A percentile compares a stretch with the other conserved stretches of the same genome.
Conservation (phyloP, 2,888 invertebrate genomes). For the Ceriagrion tenellum region DNA sequence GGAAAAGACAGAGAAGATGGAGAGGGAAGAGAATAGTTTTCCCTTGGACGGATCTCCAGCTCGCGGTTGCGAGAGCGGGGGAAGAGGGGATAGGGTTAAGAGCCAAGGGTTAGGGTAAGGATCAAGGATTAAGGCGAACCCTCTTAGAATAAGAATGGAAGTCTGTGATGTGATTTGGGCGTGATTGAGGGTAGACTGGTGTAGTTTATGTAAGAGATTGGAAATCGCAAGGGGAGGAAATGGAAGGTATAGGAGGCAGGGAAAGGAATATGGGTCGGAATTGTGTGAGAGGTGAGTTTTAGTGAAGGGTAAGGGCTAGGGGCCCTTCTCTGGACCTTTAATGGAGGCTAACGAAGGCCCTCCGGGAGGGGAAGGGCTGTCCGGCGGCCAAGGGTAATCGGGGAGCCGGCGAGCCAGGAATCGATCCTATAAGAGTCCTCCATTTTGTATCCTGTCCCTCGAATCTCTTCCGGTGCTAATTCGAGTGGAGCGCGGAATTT, state of each 20-base stretch:
- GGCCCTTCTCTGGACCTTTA: background rate
- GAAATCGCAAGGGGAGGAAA: background rate
- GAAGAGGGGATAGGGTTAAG: background rate
- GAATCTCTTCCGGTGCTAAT: background rate
- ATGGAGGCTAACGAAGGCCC: conserved; percentile 34
- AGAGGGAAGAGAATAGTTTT: too few species aligned
- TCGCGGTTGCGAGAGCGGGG: background rate
- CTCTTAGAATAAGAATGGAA: conserved; percentile 46
- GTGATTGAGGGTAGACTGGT: conserved; percentile 29
- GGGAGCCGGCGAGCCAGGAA: background rate
- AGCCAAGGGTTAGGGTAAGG: conserved; percentile 29
- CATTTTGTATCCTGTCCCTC: background rate
- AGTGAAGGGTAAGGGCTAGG: background rate
- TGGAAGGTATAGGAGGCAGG: background rate
- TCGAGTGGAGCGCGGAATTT: background rate
- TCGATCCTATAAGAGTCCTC: background rate
- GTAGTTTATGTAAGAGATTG: conserved; percentile 28
- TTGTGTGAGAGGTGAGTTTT: too few species aligned
- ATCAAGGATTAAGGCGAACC: conserved; percentile 44
- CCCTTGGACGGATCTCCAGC: background rate
- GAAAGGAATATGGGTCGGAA: background rate
- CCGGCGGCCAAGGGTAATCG: too few species aligned
- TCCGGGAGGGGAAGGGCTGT: background rate
- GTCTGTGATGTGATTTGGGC: conserved; percentile 44
- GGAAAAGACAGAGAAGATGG: background rate